Evolutionary conservation across 1,140 invertebrate species (phyloP).

Genomic region (Drosophila truncata): DNA sequence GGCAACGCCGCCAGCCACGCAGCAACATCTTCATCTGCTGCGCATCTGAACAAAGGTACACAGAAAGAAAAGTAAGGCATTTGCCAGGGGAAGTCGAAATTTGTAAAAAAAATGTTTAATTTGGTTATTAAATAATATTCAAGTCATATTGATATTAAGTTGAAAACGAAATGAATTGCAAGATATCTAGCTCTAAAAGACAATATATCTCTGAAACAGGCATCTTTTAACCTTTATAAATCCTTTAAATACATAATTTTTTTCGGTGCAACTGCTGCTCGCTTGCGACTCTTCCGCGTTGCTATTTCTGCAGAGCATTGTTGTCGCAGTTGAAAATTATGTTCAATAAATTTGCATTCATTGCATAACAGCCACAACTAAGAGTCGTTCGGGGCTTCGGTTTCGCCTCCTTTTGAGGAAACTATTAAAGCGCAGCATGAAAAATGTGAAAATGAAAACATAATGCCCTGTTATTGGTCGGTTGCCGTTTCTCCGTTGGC

Average conservation of each 20-base stretch:
- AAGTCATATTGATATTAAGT: background rate
- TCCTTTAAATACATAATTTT: background rate
- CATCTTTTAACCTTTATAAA: background rate
- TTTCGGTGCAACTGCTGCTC: constrained; percentile 7
- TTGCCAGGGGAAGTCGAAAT: background rate
- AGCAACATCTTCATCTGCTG: constrained; percentile 72
- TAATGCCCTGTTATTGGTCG: constrained; percentile 60
- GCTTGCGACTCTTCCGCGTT: constrained; percentile 37
- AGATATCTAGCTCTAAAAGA: background rate
- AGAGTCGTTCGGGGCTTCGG: constrained; percentile 45
- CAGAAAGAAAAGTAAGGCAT: background rate
- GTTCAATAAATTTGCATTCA: constrained; percentile 66
- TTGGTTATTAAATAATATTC: background rate
- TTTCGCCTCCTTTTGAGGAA: constrained; percentile 59
- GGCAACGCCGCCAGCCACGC: constrained; percentile 45
- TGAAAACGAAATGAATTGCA: background rate
- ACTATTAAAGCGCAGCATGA: constrained; percentile 69
- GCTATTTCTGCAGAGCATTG: constrained; percentile 26
- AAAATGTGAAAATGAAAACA: constrained; percentile 79
- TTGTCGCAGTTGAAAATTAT: constrained; percentile 56
- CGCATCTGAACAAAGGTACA: constrained; percentile 75
- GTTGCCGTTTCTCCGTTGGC: constrained; percentile 14
- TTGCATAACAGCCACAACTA: constrained; percentile 62
- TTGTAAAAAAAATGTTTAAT: background rate
- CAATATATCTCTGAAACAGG: background rate